phyloP scores from a whole-genome alignment of 2,888 invertebrate species.

The Horisme vitalbata region DNA sequence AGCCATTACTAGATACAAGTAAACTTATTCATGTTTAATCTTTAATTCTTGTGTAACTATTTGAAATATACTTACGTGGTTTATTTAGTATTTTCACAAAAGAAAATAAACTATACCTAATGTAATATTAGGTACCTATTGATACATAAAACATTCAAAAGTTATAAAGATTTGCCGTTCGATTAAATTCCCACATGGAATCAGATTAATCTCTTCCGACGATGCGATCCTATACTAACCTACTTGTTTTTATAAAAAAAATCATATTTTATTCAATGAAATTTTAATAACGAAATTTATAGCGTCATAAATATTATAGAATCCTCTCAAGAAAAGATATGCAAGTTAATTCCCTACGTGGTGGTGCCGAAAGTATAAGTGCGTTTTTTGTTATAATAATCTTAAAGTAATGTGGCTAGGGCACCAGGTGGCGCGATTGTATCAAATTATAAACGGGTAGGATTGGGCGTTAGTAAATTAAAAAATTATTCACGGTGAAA shows the following conservation, averaged over 20 bases:
- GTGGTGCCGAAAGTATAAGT: slow-evolving; percentile 51
- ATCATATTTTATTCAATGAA: slow-evolving; percentile 6
- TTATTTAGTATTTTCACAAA: too few species aligned
- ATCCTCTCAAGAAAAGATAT: slow-evolving; percentile 25
- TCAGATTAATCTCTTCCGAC: too few species aligned
- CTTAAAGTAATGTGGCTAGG: slow-evolving; percentile 54
- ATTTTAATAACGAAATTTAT: slow-evolving; percentile 26
- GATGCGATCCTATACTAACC: not conserved
- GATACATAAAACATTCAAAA: not conserved
- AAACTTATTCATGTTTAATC: too few species aligned
- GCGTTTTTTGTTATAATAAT: slow-evolving; percentile 54
- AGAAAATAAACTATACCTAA: not conserved
- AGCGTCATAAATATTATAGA: slow-evolving; percentile 18
- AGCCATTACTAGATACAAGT: too few species aligned
- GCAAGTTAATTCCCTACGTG: slow-evolving; percentile 44
- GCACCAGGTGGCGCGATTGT: slow-evolving; percentile 60
- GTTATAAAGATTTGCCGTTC: not conserved
- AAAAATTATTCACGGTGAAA: slow-evolving; percentile 1
- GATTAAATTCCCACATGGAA: not conserved
- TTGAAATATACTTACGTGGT: too few species aligned
- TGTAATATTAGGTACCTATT: too few species aligned
- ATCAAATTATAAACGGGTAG: slow-evolving; percentile 57
- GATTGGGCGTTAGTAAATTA: slow-evolving; percentile 16
- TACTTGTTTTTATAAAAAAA: slow-evolving; percentile 2
- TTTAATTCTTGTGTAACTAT: too few species aligned